Base-by-base conservation (phyloP, 2,888 invertebrate species). In the Luperina testacea region DNA sequence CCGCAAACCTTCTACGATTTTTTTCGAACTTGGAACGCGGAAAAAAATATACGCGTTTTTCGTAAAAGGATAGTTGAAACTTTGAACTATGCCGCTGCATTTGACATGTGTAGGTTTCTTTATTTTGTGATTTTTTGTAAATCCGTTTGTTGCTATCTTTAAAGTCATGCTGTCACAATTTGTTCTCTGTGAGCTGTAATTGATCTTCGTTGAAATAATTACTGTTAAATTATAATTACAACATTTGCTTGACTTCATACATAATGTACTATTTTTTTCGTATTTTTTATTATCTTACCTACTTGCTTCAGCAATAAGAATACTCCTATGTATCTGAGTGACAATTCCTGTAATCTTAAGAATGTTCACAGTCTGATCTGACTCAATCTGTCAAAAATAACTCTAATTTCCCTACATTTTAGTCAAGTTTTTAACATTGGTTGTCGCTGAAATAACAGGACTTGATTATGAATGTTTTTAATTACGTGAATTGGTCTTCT, bases 1-100 rank as follows among this genome's bases (percentile, higher is more conserved):
- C 88, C 89, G 90, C 88, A 87, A 87, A 86, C 85, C 86, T 85
- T 42, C 83, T 84, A 85, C 71, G 81, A 78, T 72, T 87, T 90
- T 91, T 89, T 93, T 93, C 87, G 51, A 90, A 92, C 89, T 90
- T 91, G 42, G 83, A 92, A 90, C 80, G 78, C 83, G 68, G 79
- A 88, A 90, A 89, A 88, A 89, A 88, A 51, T 38, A 71, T 63
- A 38, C 51, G 76, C 76, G 78, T 89, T 86, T 82, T 86, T 84
- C 83, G 53, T 85, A 72, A 82, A 76, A 89, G 86, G 81, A 83
- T 61, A 68, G 69, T 80, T 83, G 53, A 75, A 84, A 85, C 83
- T 83, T 81, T 86, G 59, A 82, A 86, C 86, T 80, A 79, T 79
- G 84, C 90, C 85, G 88, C 75, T 71, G 32, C 77, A 38, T 75